Evolutionary conservation across 2,113 vertebrate genomes (phyloP).

Genomic region (Excalfactoria chinensis): DNA sequence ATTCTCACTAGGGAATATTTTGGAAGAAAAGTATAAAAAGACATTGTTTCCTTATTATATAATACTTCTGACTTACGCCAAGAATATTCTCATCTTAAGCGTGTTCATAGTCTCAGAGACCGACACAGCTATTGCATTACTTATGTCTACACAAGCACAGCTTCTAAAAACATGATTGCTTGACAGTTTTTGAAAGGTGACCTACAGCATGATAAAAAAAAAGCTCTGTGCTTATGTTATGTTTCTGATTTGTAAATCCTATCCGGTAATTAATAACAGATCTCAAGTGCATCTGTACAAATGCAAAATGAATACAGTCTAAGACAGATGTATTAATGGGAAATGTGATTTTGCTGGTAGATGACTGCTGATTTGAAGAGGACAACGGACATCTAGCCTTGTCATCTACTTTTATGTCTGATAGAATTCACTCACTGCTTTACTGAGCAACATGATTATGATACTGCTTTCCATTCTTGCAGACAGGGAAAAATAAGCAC

Average conservation of each 20-base stretch:
- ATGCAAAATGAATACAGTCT: constrained; percentile 33
- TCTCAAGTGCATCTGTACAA: constrained; percentile 43
- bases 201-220: constrained; percentile 39
- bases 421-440: not conserved
- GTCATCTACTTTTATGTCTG: not conserved
- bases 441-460: not conserved
- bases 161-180: constrained; percentile 71
- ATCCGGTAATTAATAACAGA: constrained; percentile 67
- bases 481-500: not conserved
- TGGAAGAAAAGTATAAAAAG: constrained; percentile 69
- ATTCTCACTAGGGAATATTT: constrained; percentile 67
- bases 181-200: constrained; percentile 70
- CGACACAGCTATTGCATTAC: constrained; percentile 57
- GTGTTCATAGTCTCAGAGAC: constrained; percentile 56
- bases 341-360: constrained; percentile 8
- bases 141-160: constrained; percentile 38
- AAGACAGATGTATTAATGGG: constrained; percentile 8
- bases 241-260: constrained; percentile 53
- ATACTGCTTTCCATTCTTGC: not conserved
- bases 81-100: constrained; percentile 49
- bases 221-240: not conserved
- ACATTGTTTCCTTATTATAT: constrained; percentile 76
- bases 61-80: constrained; percentile 57
- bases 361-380: not conserved
- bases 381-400: not conserved